phyloP scores from a whole-genome alignment of 2,113 vertebrate species.

The Petromus typicus region DNA sequence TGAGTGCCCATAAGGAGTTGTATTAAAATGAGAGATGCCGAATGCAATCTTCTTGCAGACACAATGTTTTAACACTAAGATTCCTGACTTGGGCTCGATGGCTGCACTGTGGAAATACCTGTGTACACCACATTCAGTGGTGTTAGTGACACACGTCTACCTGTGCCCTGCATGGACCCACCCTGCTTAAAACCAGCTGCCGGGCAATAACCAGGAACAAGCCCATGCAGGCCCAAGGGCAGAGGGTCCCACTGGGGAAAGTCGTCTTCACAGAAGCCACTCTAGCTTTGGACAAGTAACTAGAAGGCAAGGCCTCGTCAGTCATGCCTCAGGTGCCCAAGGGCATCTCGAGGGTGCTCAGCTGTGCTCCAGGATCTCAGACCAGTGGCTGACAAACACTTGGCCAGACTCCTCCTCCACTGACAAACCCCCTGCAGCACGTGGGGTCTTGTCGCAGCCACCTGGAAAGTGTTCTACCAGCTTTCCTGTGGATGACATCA shows the following conservation, averaged over 20 bases:
- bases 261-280: not conserved
- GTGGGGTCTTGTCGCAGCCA: not conserved
- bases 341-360: rapidly evolving
- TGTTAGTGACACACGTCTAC: rapidly evolving
- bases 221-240: not conserved
- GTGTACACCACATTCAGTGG: rapidly evolving
- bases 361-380: not conserved
- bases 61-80: not conserved
- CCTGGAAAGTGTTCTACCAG: rapidly evolving
- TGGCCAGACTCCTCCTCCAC: not conserved
- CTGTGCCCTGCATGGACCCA: rapidly evolving
- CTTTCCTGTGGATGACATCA: rapidly evolving
- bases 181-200: not conserved
- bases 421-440: not conserved
- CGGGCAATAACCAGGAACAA: rapidly evolving
- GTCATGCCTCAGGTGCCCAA: rapidly evolving
- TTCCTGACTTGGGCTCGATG: not conserved
- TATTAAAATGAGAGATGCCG: not conserved
- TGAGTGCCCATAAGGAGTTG: not conserved
- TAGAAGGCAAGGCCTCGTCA: not conserved
- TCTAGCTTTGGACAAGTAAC: not conserved
- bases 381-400: rapidly evolving
- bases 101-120: not conserved
- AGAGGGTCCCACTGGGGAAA: rapidly evolving
- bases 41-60: not conserved